A percentile compares a stretch with the other conserved stretches of the same genome.
These are phyloP conservation scores for Pyxicephalus adspersus DNA, from an alignment of 2,113 vertebrate species.

Conservation along the genomic window DNA sequence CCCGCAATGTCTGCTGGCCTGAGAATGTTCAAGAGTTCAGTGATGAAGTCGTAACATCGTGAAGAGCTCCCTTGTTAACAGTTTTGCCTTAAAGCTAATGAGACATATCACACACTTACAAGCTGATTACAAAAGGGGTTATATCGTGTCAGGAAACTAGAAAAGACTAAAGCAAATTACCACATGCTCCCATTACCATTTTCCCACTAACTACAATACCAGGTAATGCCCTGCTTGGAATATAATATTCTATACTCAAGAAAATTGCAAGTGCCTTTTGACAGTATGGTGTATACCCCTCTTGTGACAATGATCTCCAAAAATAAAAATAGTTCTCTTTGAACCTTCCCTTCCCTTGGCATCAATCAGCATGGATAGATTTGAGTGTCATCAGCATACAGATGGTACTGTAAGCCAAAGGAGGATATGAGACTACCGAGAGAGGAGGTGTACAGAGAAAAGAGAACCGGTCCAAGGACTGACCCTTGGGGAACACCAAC, in stretches of 20 bases:
- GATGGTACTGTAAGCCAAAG: no score
- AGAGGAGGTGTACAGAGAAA: no score
- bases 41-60: conserved; percentile 32
- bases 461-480: no score
- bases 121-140: conserved; percentile 33
- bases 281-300: not conserved
- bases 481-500: no score
- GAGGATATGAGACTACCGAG: no score
- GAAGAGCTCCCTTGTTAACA: conserved; percentile 49
- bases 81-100: conserved; percentile 50
- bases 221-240: not conserved
- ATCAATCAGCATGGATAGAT: no score
- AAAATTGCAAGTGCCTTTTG: not conserved
- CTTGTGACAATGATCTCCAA: no score
- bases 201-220: not conserved
- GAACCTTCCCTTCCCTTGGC: no score
- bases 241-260: not conserved
- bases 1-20: conserved; percentile 53
- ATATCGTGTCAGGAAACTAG: conserved; percentile 2
- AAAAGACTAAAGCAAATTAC: conserved; percentile 7
- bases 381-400: no score
- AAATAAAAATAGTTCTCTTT: not conserved
- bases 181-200: not conserved
- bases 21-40: conserved; percentile 48
- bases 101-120: conserved; percentile 28